Evolutionary conservation across 2,888 invertebrate genomes (phyloP).

Genomic region (Hemistola chrysoprasaria): DNA sequence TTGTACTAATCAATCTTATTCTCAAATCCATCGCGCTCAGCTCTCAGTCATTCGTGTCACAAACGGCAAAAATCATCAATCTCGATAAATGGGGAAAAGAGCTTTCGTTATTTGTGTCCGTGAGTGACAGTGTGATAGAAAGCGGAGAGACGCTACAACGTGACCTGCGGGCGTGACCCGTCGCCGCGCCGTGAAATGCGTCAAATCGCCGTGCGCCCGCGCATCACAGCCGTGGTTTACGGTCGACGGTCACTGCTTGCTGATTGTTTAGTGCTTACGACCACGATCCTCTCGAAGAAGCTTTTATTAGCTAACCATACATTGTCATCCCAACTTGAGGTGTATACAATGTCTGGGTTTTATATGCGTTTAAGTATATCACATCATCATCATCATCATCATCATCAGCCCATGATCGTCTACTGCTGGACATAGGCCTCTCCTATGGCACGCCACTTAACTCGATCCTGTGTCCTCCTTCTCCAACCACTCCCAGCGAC

Average conservation of each 20-base stretch:
- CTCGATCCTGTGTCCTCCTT: too few species aligned
- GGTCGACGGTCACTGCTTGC: slow-evolving; percentile 41
- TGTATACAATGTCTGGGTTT: too few species aligned
- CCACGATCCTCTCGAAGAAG: too few species aligned
- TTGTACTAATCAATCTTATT: slow-evolving; percentile 2
- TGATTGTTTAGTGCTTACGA: slow-evolving; percentile 36
- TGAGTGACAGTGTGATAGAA: slow-evolving; percentile 55
- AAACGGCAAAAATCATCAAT: slow-evolving; percentile 26
- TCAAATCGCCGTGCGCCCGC: slow-evolving; percentile 80
- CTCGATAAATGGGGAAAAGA: slow-evolving; percentile 25
- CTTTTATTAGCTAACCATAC: too few species aligned
- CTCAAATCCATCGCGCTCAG: slow-evolving; percentile 5
- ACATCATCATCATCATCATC: too few species aligned
- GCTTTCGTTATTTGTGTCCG: slow-evolving; percentile 61
- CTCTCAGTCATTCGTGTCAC: slow-evolving; percentile 14
- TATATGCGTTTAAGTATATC: too few species aligned
- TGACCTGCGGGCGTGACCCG: slow-evolving; percentile 73
- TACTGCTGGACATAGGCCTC: too few species aligned
- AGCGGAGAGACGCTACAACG: slow-evolving; percentile 73
- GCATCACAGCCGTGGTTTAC: slow-evolving; percentile 47
- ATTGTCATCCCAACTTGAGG: too few species aligned
- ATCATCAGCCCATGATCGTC: too few species aligned
- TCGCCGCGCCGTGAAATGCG: slow-evolving; percentile 70
- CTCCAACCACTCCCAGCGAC: too few species aligned
- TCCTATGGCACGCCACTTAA: too few species aligned